phyloP scores from a whole-genome alignment of 2,113 vertebrate genomes.

The Stegostoma tigrinum region DNA sequence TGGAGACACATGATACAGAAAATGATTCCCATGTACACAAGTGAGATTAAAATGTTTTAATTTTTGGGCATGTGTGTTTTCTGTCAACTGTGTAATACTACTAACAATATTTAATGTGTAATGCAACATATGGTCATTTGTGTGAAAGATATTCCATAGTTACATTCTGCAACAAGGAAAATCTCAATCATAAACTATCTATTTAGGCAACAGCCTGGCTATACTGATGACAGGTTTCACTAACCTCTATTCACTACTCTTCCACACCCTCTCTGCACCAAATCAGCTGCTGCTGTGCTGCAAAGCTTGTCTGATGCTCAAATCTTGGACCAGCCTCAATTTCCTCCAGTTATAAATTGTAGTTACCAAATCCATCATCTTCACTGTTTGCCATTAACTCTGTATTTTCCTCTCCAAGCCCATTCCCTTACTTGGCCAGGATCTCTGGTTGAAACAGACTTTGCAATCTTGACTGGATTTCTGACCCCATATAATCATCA shows the following conservation, averaged over 20 bases:
- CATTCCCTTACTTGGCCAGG: background rate
- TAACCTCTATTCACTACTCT: background rate
- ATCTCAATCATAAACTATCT: background rate
- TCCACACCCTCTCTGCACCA: background rate
- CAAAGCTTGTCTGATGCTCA: background rate
- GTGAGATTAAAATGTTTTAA: conserved; percentile 35
- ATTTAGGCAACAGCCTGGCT: too few relatives aligned
- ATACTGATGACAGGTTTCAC: background rate
- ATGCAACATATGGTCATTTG: background rate
- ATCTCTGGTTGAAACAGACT: background rate
- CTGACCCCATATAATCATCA: background rate
- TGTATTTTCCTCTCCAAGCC: background rate
- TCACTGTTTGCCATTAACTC: background rate
- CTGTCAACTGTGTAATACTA: background rate
- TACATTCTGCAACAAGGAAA: background rate
- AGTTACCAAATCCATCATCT: background rate
- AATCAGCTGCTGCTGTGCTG: background rate
- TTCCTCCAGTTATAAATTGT: background rate
- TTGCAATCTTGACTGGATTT: background rate
- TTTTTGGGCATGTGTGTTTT: conserved; percentile 35
- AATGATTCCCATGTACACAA: conserved; percentile 23
- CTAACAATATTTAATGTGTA: background rate
- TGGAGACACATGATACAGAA: conserved; percentile 1
- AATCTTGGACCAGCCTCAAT: background rate
- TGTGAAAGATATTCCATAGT: background rate